Percentiles rank a stretch among this genome's conserved stretches.
Conservation (phyloP, 2,797 vertebrate species). For the Pseudomugil gertrudae region DNA sequence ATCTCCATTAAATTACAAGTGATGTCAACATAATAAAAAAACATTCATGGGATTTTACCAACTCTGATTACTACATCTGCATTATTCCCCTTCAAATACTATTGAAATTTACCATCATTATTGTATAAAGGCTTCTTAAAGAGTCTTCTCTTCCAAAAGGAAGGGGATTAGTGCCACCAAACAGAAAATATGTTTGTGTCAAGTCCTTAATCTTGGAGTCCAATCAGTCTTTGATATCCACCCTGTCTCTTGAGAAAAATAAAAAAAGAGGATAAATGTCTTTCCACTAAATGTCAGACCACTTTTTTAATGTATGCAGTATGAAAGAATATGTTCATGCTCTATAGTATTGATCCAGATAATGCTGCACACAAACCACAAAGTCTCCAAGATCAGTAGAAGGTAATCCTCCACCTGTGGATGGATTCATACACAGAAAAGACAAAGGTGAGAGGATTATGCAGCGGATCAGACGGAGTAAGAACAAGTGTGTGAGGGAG, state of each 20-base stretch:
- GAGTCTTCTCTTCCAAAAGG: too few species aligned
- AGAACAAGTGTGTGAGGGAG: slow-evolving; percentile 8
- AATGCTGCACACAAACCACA: not conserved
- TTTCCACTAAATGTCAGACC: slow-evolving; percentile 15
- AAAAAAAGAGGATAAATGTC: not conserved
- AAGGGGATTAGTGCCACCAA: too few species aligned
- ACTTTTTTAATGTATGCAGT: slow-evolving; percentile 4
- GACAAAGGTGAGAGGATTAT: slow-evolving; percentile 16
- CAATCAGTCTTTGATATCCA: not conserved
- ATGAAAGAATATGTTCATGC: not conserved
- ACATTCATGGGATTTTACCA: too few species aligned
- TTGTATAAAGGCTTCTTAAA: too few species aligned
- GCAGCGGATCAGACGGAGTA: slow-evolving; percentile 24
- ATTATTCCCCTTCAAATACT: too few species aligned
- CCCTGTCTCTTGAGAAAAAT: not conserved
- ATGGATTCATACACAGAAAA: not conserved
- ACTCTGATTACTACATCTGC: too few species aligned
- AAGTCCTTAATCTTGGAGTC: not conserved
- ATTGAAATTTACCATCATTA: too few species aligned
- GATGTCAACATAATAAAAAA: too few species aligned
- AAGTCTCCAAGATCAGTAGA: slow-evolving; percentile 17
- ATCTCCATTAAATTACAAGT: too few species aligned
- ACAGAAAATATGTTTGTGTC: not conserved
- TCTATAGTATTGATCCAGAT: slow-evolving; percentile 15
- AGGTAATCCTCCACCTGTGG: slow-evolving; percentile 8